These are phyloP conservation scores for Nothoprocta pentlandii DNA, from an alignment of 2,113 vertebrate species.

Conservation along the genomic window DNA sequence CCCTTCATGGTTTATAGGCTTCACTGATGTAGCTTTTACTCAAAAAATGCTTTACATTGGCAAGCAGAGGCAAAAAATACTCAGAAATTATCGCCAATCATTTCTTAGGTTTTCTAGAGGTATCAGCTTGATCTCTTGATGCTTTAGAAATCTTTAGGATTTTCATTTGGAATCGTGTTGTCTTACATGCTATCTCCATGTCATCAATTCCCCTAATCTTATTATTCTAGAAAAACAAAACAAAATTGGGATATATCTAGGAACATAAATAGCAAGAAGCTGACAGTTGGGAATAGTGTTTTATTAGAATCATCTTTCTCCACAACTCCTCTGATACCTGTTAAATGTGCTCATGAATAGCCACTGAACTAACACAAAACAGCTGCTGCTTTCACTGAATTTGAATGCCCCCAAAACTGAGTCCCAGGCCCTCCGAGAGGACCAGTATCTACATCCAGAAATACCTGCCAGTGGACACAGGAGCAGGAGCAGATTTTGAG, in stretches of 20 bases:
- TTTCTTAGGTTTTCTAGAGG: constrained; percentile 4
- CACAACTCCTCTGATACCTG: constrained; percentile 52
- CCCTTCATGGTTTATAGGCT: background rate
- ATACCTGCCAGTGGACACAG: background rate
- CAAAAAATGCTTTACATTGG: background rate
- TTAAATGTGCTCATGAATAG: constrained; percentile 44
- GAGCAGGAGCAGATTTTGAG: background rate
- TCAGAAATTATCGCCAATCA: background rate
- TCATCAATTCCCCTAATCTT: constrained; percentile 17
- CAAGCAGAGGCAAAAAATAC: background rate
- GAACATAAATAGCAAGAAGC: constrained; percentile 43
- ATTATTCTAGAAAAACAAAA: constrained; percentile 36
- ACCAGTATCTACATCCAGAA: background rate
- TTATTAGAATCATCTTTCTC: constrained; percentile 50
- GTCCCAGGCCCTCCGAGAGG: background rate
- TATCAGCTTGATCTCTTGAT: background rate
- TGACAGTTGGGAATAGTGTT: constrained; percentile 50
- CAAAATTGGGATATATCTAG: background rate
- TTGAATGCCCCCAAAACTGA: background rate
- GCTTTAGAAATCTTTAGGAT: background rate
- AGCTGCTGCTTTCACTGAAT: constrained; percentile 45
- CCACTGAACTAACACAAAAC: constrained; percentile 36
- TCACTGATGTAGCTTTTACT: constrained; percentile 1
- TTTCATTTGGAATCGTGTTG: background rate
- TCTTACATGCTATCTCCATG: background rate